Evolutionary conservation across 2,113 vertebrate species (phyloP), one percentile per base, ranked within the genome.

Genomic region (Nothocercus nigrocapillus): DNA sequence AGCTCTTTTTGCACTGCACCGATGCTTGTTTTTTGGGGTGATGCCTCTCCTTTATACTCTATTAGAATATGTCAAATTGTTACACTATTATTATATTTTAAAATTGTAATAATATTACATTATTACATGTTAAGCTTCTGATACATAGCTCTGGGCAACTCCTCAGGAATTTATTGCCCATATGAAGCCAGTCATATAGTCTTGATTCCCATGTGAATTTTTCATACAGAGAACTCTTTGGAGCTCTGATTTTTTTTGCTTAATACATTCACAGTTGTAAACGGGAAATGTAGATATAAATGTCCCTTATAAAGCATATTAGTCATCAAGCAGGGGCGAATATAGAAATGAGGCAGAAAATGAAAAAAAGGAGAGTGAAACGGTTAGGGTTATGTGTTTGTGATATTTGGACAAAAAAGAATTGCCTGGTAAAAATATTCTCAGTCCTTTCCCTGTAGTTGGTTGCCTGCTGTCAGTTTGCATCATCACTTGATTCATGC

Each of bases 361-460:
- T 59, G 94, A 73, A 53, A 14, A 14, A 40, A 42, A 61, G 49
- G 38, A 67, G 5, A n/a, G 44, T 61, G 70, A 44, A 58, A 5
- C 30, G 45, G 38, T 78, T n/a, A 84, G 28, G 8, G 4, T 58
- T 68, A 54, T 63, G 76, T 80, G 38, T 76, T 85, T 74, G 59
- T 82, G 44, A 28, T 82, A 27, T 80, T 85, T 54, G n/a, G 59
- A 73, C 59, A 79, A 44, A 82, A 73, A 82, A 77, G 63, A 70
- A 47, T 81, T 51, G 15, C 42, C 88, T 15, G 13, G 28, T 85
- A 74, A 82, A 89, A 84, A 49, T 59, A 7, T 14, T 59, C 21
- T 51, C 40, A 27, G 19, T 67, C 25, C 28, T 85, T 67, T 38
- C 40, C 92, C 28, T 66, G 70, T 68, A 67, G 47, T 47, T 1